phyloP scores from a whole-genome alignment of 2,888 invertebrate species.

The Buathra laborator region DNA sequence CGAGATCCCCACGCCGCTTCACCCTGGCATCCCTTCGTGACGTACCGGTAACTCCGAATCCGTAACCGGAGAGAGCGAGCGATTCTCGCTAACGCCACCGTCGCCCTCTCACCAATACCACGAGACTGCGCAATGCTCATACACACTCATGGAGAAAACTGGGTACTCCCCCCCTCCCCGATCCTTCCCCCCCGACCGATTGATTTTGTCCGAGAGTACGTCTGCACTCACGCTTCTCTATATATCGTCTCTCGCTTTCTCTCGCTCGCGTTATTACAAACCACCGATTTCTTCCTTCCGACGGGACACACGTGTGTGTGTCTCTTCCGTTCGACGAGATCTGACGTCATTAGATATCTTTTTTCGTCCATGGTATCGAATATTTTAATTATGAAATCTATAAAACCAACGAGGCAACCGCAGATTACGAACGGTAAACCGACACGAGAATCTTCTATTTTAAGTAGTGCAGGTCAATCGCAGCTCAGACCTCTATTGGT shows the following conservation, averaged over 20 bases:
- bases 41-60: conserved; percentile 74
- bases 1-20: conserved; percentile 68
- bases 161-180: conserved; percentile 12
- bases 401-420: background rate
- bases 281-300: conserved; percentile 18
- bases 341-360: conserved; percentile 37
- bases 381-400: conserved; percentile 8
- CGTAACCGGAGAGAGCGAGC: conserved; percentile 49
- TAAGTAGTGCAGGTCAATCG: conserved; percentile 35
- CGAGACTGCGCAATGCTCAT: conserved; percentile 1
- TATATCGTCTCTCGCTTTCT: conserved; percentile 31
- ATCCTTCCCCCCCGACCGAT: conserved; percentile 60
- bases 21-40: conserved; percentile 69
- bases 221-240: conserved; percentile 47
- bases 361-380: background rate
- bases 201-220: conserved; percentile 65
- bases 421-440: background rate
- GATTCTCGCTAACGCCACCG: conserved; percentile 31
- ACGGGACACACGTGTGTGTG: conserved; percentile 2
- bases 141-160: conserved; percentile 26
- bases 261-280: conserved; percentile 23
- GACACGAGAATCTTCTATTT: background rate
- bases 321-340: conserved; percentile 4
- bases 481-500: background rate
- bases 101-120: conserved; percentile 44